Evolutionary conservation across 2,797 vertebrate genomes (phyloP).

Genomic region (Tinamus major): DNA sequence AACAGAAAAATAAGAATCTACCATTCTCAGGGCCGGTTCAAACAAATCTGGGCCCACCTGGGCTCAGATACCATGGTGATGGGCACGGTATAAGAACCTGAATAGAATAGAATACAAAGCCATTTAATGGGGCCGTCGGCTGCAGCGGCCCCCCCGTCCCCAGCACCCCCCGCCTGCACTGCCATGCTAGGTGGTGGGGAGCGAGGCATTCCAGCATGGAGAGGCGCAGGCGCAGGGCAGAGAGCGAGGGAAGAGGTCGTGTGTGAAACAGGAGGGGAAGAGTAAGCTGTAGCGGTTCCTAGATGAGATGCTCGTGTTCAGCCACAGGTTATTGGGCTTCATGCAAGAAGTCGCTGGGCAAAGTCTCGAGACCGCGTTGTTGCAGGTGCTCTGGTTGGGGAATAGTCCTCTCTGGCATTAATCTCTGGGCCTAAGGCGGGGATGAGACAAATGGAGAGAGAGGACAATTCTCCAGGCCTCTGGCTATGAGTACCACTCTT

Average conservation of each 20-base stretch:
- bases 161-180: constrained; percentile 65
- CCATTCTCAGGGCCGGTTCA: constrained; percentile 79
- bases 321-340: constrained; percentile 29
- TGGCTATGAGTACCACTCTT: not conserved
- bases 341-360: constrained; percentile 53
- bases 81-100: constrained; percentile 79
- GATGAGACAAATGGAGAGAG: not conserved
- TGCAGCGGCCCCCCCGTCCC: constrained; percentile 32
- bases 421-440: not conserved
- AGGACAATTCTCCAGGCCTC: not conserved
- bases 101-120: constrained; percentile 79
- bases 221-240: constrained; percentile 32
- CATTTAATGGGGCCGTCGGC: constrained; percentile 73
- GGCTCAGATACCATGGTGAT: constrained; percentile 79
- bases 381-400: not conserved
- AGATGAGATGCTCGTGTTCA: constrained; percentile 66
- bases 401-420: not conserved
- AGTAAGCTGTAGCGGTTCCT: constrained; percentile 47
- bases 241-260: constrained; percentile 58
- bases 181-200: constrained; percentile 60
- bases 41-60: constrained; percentile 80
- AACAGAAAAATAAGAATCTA: constrained; percentile 78
- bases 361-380: not conserved
- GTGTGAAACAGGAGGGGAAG: constrained; percentile 38
- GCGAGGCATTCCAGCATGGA: constrained; percentile 69